Percentiles rank a stretch among this genome's conserved stretches.
These are phyloP conservation scores for Seira sanloemensis DNA, from an alignment of 2,888 invertebrate species.

Conservation along the genomic window DNA sequence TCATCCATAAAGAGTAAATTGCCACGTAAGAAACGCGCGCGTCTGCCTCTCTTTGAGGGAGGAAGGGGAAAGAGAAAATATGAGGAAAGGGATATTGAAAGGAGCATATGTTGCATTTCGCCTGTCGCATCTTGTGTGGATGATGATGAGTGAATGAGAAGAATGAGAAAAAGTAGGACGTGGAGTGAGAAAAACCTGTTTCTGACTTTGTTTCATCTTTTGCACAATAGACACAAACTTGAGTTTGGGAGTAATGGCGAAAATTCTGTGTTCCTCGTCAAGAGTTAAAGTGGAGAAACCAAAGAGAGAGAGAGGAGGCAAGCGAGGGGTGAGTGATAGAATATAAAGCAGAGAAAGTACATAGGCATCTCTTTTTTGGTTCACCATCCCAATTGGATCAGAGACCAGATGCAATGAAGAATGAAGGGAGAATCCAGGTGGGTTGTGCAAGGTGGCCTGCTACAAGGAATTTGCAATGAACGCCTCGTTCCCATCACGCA, in stretches of 20 bases:
- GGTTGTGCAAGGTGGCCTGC: background rate
- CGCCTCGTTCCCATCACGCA: no score
- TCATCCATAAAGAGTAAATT: constrained; percentile 13
- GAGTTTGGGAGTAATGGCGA: background rate
- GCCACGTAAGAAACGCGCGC: background rate
- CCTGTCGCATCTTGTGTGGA: background rate
- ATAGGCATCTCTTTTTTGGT: background rate
- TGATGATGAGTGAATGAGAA: background rate
- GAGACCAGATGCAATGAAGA: background rate
- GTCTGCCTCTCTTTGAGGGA: background rate
- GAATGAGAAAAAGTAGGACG: background rate
- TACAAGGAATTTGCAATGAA: background rate
- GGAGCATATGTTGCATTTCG: background rate
- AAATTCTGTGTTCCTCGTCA: background rate
- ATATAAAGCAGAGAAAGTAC: background rate
- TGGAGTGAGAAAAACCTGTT: background rate
- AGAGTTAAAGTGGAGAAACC: background rate
- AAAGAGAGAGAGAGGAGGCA: background rate
- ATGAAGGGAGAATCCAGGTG: background rate
- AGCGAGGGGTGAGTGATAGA: background rate
- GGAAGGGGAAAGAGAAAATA: background rate
- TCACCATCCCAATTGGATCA: background rate
- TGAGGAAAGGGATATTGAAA: background rate
- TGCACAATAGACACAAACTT: background rate
- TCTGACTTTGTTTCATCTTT: background rate